Conservation (phyloP, 2,888 invertebrate genomes). For the Chromoteleia sp. region DNA sequence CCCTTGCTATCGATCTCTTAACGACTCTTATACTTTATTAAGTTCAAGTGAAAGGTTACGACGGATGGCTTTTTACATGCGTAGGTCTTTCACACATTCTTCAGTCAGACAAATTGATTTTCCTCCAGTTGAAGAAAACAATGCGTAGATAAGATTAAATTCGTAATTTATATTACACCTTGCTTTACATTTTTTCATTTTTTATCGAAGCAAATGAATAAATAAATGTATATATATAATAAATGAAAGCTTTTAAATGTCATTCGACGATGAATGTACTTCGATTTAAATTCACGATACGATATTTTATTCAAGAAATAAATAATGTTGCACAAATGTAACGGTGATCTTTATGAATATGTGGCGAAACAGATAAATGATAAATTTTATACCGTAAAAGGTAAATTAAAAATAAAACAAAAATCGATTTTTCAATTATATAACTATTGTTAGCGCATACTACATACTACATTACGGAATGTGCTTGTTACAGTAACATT, state of each 20-base stretch:
- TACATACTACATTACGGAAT: no score
- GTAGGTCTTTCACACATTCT: slow-evolving; percentile 13
- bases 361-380: slow-evolving; percentile 1
- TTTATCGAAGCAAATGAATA: no score
- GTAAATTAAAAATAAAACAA: neutral
- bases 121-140: neutral
- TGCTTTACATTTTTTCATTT: no score
- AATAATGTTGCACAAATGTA: no score
- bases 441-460: neutral
- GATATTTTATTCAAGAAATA: no score
- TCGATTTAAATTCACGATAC: no score
- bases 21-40: slow-evolving; percentile 49
- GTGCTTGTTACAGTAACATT: neutral
- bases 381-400: neutral
- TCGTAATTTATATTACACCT: no score
- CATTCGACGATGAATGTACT: no score
- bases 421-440: slow-evolving; percentile 5
- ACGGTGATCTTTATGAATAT: slow-evolving; percentile 14
- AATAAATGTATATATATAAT: no score
- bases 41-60: slow-evolving; percentile 57
- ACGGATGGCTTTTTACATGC: neutral
- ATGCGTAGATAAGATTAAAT: no score
- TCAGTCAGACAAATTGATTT: slow-evolving; percentile 15
- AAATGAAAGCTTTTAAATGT: neutral
- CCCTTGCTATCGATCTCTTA: slow-evolving; percentile 49